These are phyloP conservation scores for Drosophila pseudotalamancana DNA, from an alignment of 2,888 invertebrate species.

Conservation along the genomic window DNA sequence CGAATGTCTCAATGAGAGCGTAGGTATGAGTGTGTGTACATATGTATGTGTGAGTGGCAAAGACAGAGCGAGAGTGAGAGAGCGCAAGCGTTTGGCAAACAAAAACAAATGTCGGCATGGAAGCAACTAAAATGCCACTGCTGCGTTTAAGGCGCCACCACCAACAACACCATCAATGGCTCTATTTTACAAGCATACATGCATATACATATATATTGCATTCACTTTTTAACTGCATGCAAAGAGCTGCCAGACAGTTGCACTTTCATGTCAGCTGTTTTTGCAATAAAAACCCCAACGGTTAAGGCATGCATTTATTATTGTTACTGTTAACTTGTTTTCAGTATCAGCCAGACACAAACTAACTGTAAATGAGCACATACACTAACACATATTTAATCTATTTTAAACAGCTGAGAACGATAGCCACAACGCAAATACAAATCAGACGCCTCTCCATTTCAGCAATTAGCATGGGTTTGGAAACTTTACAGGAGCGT, in stretches of 20 bases:
- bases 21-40: neutral
- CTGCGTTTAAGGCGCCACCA: conserved; percentile 14
- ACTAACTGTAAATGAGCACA: conserved; percentile 20
- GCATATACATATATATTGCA: conserved; percentile 30
- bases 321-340: conserved; percentile 23
- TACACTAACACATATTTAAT: neutral
- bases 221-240: conserved; percentile 56
- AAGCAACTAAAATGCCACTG: conserved; percentile 49
- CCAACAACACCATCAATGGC: neutral
- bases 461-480: conserved; percentile 36
- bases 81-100: conserved; percentile 32
- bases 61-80: conserved; percentile 20
- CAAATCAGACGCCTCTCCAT: conserved; percentile 18
- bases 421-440: conserved; percentile 29
- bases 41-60: conserved; percentile 2
- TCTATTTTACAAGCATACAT: conserved; percentile 15
- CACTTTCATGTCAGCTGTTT: conserved; percentile 50
- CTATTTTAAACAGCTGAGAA: conserved; percentile 28
- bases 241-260: conserved; percentile 66
- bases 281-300: conserved; percentile 4
- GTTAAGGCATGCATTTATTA: conserved; percentile 27
- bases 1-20: conserved; percentile 61
- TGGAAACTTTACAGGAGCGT: conserved; percentile 26
- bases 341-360: conserved; percentile 6
- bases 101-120: conserved; percentile 56